Evolutionary conservation across 37 sponge, comb jelly and placozoan species (phyloP).

Genomic region (Mnemiopsis leidyi): DNA sequence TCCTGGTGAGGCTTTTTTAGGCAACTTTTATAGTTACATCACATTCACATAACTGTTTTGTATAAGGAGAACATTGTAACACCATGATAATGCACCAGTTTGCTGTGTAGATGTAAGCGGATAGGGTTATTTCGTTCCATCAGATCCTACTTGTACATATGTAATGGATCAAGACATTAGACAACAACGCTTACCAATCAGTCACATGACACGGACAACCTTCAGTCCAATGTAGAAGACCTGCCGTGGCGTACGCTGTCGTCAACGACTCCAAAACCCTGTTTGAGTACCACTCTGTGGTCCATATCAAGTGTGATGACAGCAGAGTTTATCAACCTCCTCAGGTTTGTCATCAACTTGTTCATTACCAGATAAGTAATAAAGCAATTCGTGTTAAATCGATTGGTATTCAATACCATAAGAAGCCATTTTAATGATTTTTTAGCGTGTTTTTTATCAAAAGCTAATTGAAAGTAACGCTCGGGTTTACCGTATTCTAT

Average conservation of each 20-base stretch:
- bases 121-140: too few relatives aligned
- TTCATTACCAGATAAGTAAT: not conserved
- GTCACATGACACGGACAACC: too few relatives aligned
- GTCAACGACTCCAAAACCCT: slow-evolving; percentile 35
- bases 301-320: slow-evolving; percentile 10
- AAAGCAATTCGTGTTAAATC: not conserved
- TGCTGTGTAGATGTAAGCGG: too few relatives aligned
- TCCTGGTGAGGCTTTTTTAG: too few relatives aligned
- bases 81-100: not conserved
- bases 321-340: slow-evolving; percentile 2
- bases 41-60: not conserved
- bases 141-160: too few relatives aligned
- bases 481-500: too few relatives aligned
- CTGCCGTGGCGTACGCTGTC: not conserved
- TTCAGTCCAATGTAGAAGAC: not conserved
- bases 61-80: not conserved
- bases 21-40: not conserved
- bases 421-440: not conserved
- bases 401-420: not conserved
- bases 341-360: not conserved
- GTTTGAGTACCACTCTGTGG: not conserved
- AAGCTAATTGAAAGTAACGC: not conserved
- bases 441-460: not conserved
- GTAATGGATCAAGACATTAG: too few relatives aligned
- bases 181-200: too few relatives aligned